phyloP scores from a whole-genome alignment of 2,888 invertebrate species.

The Tineola bisselliella region DNA sequence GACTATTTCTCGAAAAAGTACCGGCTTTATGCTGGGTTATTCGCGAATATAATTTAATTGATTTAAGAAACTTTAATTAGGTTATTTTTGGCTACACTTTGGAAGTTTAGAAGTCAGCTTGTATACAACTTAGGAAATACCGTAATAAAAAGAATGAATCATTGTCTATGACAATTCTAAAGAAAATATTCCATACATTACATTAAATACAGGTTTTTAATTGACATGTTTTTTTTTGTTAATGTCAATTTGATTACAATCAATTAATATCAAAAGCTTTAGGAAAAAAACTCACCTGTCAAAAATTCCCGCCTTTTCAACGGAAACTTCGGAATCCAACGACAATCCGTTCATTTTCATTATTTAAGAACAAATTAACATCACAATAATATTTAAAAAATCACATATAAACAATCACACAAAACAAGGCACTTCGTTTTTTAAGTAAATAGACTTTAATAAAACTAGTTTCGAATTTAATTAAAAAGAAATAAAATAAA shows the following conservation, averaged over 20 bases:
- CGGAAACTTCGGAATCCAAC: constrained; percentile 26
- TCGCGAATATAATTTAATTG: too few relatives aligned
- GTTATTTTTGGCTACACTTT: too few relatives aligned
- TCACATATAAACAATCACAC: constrained; percentile 24
- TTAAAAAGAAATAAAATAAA: constrained; percentile 20
- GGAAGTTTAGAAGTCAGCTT: too few relatives aligned
- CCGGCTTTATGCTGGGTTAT: too few relatives aligned
- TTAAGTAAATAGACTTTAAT: not conserved
- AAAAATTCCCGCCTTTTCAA: constrained; percentile 32
- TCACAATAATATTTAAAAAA: constrained; percentile 16
- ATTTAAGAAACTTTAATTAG: too few relatives aligned
- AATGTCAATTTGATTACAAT: not conserved
- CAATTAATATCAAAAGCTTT: too few relatives aligned
- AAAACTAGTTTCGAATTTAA: not conserved
- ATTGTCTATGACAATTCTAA: too few relatives aligned
- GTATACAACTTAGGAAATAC: too few relatives aligned
- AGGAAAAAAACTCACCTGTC: constrained; percentile 25
- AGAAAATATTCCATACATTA: not conserved
- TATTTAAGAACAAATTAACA: constrained; percentile 18
- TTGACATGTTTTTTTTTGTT: not conserved
- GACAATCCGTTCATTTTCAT: constrained; percentile 34
- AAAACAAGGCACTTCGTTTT: constrained; percentile 19
- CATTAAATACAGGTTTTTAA: not conserved
- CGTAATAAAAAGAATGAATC: too few relatives aligned
- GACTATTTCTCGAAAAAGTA: too few relatives aligned